A percentile compares a stretch with the other conserved stretches of the same genome.
phyloP scores from a whole-genome alignment of 1,140 invertebrate species.

The Aporrectodea caliginosa region DNA sequence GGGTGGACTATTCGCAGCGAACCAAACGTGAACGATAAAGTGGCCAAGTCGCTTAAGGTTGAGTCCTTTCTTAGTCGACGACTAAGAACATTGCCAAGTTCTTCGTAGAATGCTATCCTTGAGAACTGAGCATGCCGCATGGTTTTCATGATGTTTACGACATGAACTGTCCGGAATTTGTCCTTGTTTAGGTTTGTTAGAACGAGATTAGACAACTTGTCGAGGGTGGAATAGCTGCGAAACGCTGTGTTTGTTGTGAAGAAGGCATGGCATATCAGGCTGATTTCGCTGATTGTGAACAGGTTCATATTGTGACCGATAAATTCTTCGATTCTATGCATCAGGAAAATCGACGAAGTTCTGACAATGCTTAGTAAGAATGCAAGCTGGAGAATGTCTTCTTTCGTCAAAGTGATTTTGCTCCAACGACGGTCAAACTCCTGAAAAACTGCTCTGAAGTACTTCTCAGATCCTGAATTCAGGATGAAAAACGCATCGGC shows the following conservation, averaged over 20 bases:
- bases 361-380: slow-evolving; percentile 3
- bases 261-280: slow-evolving; percentile 18
- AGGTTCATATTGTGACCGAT: neutral
- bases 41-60: slow-evolving; percentile 8
- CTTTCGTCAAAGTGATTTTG: neutral
- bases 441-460: slow-evolving; percentile 8
- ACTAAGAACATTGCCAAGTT: neutral
- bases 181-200: neutral
- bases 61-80: neutral
- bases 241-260: slow-evolving; percentile 10
- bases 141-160: slow-evolving; percentile 9
- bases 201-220: slow-evolving; percentile 10
- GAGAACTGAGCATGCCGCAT: slow-evolving; percentile 12
- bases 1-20: slow-evolving; percentile 4
- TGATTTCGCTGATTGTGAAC: neutral
- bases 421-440: neutral
- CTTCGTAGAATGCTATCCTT: neutral
- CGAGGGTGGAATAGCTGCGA: neutral
- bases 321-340: slow-evolving; percentile 11
- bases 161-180: neutral
- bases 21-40: neutral
- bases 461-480: neutral
- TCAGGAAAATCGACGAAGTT: slow-evolving; percentile 6
- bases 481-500: slow-evolving; percentile 9
- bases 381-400: neutral